Conservation (phyloP, 2,888 invertebrate species). For the Rapana venosa region DNA sequence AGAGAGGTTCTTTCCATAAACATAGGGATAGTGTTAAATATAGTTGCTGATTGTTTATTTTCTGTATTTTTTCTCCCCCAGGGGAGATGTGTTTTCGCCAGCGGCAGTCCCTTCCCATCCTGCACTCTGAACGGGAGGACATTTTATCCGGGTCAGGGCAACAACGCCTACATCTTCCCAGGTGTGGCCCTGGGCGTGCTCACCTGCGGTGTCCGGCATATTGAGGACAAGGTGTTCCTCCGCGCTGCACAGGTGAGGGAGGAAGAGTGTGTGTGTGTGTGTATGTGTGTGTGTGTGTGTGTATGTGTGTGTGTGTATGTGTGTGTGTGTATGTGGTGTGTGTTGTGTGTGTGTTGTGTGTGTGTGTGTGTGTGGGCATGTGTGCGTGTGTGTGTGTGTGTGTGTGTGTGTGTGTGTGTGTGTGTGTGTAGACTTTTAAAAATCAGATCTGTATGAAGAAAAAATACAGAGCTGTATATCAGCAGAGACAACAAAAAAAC, state of each 20-base stretch:
- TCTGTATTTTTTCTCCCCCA: conserved; percentile 79
- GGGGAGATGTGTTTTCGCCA: conserved; percentile 96
- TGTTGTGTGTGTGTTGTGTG: neutral
- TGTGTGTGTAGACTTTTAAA: neutral
- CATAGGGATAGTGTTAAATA: too few species aligned
- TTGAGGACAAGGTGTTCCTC: conserved; percentile 95
- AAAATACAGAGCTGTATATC: too few species aligned
- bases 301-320: neutral
- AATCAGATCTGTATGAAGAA: too few species aligned
- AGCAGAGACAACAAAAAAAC: too few species aligned
- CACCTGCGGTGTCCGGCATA: conserved; percentile 93
- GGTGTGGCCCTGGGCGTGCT: conserved; percentile 95
- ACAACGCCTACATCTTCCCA: conserved; percentile 82
- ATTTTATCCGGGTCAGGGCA: conserved; percentile 94
- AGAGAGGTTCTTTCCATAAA: too few species aligned
- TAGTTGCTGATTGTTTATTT: too few species aligned
- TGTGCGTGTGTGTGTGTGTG: neutral
- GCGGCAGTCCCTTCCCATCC: conserved; percentile 96
- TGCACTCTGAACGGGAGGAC: conserved; percentile 88
- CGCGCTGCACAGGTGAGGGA: conserved; percentile 90
- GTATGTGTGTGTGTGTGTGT: conserved; percentile 22
- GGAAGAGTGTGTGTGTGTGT: neutral
- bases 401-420: neutral
- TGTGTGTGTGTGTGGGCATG: neutral
- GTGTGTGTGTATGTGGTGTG: neutral